These are phyloP conservation scores for Gymnoscelis rufifasciata DNA, from an alignment of 2,888 invertebrate genomes.

Conservation along the genomic window DNA sequence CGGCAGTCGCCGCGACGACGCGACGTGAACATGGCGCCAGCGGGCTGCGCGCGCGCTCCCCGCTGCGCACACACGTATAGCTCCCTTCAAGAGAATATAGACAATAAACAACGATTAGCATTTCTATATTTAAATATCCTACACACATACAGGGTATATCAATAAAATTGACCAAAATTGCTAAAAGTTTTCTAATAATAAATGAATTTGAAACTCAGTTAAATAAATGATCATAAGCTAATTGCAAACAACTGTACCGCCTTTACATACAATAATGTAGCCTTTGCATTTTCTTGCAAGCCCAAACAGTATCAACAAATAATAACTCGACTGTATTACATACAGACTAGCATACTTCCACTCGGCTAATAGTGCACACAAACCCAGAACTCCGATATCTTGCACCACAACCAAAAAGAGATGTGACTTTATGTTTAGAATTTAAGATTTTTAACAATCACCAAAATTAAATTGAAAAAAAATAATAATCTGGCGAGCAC, in stretches of 20 bases:
- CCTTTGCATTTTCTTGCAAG: constrained; percentile 42
- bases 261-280: constrained; percentile 34
- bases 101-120: constrained; percentile 52
- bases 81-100: constrained; percentile 30
- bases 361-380: constrained; percentile 25
- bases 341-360: constrained; percentile 50
- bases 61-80: constrained; percentile 14
- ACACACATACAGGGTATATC: constrained; percentile 55
- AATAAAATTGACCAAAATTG: constrained; percentile 70
- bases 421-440: too few species aligned
- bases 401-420: too few species aligned
- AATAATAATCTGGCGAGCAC: too few species aligned
- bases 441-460: too few species aligned
- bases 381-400: not conserved
- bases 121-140: constrained; percentile 48
- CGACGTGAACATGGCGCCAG: constrained; percentile 6
- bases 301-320: constrained; percentile 39
- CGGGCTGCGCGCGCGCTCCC: constrained; percentile 16
- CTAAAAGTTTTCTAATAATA: constrained; percentile 49
- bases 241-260: constrained; percentile 33
- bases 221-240: constrained; percentile 19
- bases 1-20: constrained; percentile 23
- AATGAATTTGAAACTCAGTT: constrained; percentile 21
- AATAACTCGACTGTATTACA: constrained; percentile 50
- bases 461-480: too few species aligned